Base-by-base conservation (phyloP, 2,888 invertebrate genomes). In the Sialis fuliginosa region DNA sequence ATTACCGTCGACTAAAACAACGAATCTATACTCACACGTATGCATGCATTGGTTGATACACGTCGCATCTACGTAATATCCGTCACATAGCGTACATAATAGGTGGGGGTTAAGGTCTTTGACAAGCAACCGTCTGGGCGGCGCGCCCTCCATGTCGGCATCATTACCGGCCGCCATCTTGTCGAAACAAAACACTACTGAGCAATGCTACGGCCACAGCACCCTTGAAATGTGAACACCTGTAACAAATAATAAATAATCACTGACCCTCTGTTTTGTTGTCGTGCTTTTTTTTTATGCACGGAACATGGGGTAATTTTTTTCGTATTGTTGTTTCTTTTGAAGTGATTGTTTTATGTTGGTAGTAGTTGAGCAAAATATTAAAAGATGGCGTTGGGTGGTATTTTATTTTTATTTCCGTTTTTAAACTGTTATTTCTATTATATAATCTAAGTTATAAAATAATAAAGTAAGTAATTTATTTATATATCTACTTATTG, bases 41-140 rank as follows among this genome's bases (percentile, higher is more conserved):
- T 95, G 93, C 54, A 92, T 77, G 68, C 95, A 95, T 67, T 95
- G 93, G 46, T 86, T 85, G 57, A 95, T 85, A 44, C 92, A 88
- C 46, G 92, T 93, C 42, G 95, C 93, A 66, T 95, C 92, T 54
- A 95, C 80, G 61, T 89, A 81, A 66, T 95, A 95, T 46, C 95
- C 95, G 46, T 79, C 77, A 67, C 95, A 95, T 51, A 95, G 70
- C 52, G 81, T 79, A 66, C 95, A 95, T 50, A 85, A 83, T 59
- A 95, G 76, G 61, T 85, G 83, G 55, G 83, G 77, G 68, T 93
- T 93, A 54, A 95, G 50, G 44, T 65, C 79, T 65, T 80, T 79
- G 53, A 80, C 76, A 52, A 81, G 64, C 44, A 76, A 34, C n/a
- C 47, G 47, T 6, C 47, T 34, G 12, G 39, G 47, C 31, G 34